Conservation (phyloP, 2,888 invertebrate species). For the Thecocarcelia acutangulata region DNA sequence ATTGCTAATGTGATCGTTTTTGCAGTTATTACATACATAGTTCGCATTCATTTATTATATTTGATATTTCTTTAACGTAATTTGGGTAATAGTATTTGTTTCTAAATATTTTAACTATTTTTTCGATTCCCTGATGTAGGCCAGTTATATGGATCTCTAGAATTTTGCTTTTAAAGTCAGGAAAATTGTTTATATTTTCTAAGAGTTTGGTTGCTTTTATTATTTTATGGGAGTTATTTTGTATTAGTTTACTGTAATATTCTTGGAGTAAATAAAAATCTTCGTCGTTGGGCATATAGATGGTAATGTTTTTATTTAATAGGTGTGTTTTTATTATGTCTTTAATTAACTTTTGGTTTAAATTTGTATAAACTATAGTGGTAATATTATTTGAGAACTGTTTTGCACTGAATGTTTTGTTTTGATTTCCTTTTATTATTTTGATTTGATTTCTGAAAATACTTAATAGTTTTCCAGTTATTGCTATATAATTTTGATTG, state of each 20-base stretch:
- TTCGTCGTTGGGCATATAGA: slow-evolving; percentile 70
- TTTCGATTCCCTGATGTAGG: slow-evolving; percentile 59
- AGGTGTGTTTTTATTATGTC: slow-evolving; percentile 31
- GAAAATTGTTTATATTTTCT: too few relatives aligned
- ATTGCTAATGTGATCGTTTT: slow-evolving; percentile 55
- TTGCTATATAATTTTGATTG: not conserved
- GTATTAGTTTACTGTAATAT: not conserved
- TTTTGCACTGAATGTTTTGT: not conserved
- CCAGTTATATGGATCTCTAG: slow-evolving; percentile 16
- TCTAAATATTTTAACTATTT: slow-evolving; percentile 20
- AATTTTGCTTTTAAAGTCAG: slow-evolving; percentile 18
- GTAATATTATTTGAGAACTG: slow-evolving; percentile 15
- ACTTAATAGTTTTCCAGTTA: slow-evolving; percentile 10
- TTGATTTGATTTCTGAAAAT: slow-evolving; percentile 8
- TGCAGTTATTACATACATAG: slow-evolving; percentile 65
- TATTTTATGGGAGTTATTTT: slow-evolving; percentile 11
- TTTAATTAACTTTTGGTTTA: not conserved
- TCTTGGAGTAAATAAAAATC: slow-evolving; percentile 68
- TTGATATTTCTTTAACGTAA: slow-evolving; percentile 55
- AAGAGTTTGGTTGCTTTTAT: slow-evolving; percentile 6
- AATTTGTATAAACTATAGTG: not conserved
- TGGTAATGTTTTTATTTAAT: slow-evolving; percentile 16
- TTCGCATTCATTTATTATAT: slow-evolving; percentile 60
- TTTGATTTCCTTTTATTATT: not conserved
- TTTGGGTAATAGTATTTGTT: slow-evolving; percentile 50